Percentiles rank a stretch among this genome's conserved stretches.
Conservation (phyloP, 2,797 vertebrate genomes). For the Squalus acanthias region DNA sequence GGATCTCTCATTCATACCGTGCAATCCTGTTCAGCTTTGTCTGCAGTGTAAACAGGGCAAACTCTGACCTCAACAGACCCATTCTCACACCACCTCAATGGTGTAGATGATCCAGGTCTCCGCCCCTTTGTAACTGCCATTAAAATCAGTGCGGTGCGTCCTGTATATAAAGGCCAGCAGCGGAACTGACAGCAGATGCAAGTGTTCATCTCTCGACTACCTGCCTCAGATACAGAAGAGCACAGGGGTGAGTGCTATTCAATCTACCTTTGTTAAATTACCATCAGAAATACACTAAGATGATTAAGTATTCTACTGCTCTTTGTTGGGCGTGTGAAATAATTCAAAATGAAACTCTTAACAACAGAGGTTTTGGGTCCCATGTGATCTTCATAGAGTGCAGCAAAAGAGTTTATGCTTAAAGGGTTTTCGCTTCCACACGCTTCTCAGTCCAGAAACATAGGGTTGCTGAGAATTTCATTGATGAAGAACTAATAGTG, state of each 20-base stretch:
- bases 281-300: neutral
- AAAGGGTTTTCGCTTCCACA: neutral
- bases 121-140: neutral
- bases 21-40: neutral
- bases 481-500: neutral
- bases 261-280: neutral
- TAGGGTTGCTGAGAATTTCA: no score
- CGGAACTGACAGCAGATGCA: no score
- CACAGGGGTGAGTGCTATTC: neutral
- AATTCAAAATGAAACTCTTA: neutral
- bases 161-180: neutral
- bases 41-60: neutral
- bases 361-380: neutral
- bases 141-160: neutral
- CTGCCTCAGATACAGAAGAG: neutral
- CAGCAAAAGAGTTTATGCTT: neutral
- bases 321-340: no score
- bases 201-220: neutral
- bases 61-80: neutral
- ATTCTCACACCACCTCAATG: neutral
- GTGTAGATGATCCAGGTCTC: neutral
- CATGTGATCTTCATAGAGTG: no score
- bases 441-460: neutral
- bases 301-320: no score
- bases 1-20: neutral